Conservation (phyloP, 92 coral and sea anemone species). For the Umimayanthus kanabou region DNA sequence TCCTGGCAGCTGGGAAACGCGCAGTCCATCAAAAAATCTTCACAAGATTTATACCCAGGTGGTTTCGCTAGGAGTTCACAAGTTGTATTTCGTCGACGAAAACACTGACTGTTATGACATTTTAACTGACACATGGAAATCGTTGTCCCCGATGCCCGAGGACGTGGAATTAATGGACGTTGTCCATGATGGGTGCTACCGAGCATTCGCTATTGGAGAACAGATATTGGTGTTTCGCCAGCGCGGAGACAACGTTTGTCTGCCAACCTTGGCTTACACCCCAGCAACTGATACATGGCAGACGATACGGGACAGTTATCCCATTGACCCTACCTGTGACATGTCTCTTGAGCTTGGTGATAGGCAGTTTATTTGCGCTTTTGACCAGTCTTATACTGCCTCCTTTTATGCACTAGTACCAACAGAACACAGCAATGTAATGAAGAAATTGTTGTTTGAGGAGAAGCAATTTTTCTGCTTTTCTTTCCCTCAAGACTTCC, state of each 20-base stretch:
- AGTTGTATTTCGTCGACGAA: not conserved
- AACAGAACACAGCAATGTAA: not conserved
- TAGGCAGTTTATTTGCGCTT: not conserved
- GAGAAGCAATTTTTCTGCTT: not conserved
- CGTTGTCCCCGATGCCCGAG: not conserved
- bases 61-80: not conserved
- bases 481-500: not conserved
- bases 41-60: conserved; percentile 6
- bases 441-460: not conserved
- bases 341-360: not conserved
- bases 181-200: not conserved
- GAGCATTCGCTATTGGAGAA: not conserved
- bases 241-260: not conserved
- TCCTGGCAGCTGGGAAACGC: not conserved
- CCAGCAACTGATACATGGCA: conserved; percentile 11
- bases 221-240: not conserved
- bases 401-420: not conserved
- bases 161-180: not conserved
- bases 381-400: not conserved
- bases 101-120: not conserved
- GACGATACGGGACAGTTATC: not conserved
- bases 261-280: not conserved
- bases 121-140: not conserved
- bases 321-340: not conserved
- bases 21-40: not conserved